phyloP scores from a whole-genome alignment of 2,797 vertebrate species.

The Euphonia xanthogaster region DNA sequence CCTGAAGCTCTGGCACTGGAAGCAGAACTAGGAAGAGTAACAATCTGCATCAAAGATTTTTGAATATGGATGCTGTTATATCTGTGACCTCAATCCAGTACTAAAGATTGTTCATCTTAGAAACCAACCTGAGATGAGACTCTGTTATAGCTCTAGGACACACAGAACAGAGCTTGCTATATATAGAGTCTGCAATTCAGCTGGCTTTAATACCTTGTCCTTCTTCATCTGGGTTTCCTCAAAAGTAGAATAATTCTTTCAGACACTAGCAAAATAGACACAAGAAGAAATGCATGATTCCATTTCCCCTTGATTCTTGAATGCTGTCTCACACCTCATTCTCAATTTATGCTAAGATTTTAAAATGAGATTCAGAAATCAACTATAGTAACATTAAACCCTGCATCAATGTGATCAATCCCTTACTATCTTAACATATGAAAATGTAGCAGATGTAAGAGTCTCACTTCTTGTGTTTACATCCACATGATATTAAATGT shows the following conservation, averaged over 20 bases:
- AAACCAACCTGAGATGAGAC: not conserved
- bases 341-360: not conserved
- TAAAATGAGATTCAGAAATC: not conserved
- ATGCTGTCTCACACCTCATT: not conserved
- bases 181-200: not conserved
- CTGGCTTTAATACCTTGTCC: not conserved
- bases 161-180: not conserved
- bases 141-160: not conserved
- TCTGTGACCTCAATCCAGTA: not conserved
- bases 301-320: not conserved
- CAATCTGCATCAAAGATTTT: not conserved
- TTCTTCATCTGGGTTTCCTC: not conserved
- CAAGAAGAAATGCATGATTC: not conserved
- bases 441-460: not conserved
- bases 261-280: not conserved
- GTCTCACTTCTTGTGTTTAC: not conserved
- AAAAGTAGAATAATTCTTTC: not conserved
- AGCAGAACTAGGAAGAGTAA: not conserved
- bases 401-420: not conserved
- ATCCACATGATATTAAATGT: not conserved
- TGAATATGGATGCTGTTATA: conserved; percentile 5
- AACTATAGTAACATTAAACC: not conserved
- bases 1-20: not conserved
- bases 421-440: not conserved
- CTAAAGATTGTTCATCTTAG: not conserved